Conservation (phyloP, 1,140 invertebrate species). For the Hycleus cichorii region DNA sequence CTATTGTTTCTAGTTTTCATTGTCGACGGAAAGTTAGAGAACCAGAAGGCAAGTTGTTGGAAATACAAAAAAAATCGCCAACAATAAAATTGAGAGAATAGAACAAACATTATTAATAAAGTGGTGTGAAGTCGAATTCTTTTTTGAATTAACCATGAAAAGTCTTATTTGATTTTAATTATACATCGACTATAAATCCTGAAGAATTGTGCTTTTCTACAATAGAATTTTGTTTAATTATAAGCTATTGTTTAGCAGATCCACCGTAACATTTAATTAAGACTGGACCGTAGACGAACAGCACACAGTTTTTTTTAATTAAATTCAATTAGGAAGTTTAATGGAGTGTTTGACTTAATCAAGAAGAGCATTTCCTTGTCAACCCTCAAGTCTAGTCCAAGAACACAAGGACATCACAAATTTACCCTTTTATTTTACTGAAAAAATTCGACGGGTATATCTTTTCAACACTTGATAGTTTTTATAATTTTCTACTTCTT, state of each 20-base stretch:
- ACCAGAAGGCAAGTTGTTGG: slow-evolving; percentile 1
- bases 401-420: too few species aligned
- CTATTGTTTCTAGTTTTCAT: too few species aligned
- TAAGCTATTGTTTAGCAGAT: slow-evolving; percentile 5
- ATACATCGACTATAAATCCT: background rate
- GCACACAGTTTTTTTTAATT: slow-evolving; percentile 17
- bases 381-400: background rate
- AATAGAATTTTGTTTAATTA: background rate
- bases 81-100: too few species aligned
- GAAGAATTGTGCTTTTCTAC: background rate
- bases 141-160: background rate
- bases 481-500: too few species aligned
- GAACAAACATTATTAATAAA: too few species aligned
- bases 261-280: slow-evolving; percentile 21
- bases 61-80: background rate
- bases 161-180: background rate
- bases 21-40: background rate
- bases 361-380: slow-evolving; percentile 15
- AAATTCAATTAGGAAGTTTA: slow-evolving; percentile 23
- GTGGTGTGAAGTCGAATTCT: background rate
- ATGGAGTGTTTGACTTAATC: slow-evolving; percentile 21
- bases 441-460: too few species aligned
- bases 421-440: too few species aligned
- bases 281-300: slow-evolving; percentile 14
- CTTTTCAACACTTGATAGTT: too few species aligned